Conservation (phyloP, 2,797 vertebrate genomes). For the Gymnodraco acuticeps region DNA sequence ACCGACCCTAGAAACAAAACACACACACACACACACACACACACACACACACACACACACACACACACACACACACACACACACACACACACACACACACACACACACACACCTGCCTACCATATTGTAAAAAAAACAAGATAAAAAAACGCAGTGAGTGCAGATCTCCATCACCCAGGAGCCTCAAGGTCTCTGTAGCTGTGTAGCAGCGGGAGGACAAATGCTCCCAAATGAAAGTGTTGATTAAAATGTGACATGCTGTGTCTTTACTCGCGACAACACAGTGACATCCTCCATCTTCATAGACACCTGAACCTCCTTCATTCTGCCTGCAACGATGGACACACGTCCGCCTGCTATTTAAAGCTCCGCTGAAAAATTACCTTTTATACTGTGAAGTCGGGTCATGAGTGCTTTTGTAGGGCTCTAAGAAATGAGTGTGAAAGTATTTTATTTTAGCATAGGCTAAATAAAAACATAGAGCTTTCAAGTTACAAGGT, state of each 20-base stretch:
- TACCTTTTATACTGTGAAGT: constrained; percentile 17
- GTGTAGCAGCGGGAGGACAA: constrained; percentile 74
- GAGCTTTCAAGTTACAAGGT: constrained; percentile 1
- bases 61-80: neutral
- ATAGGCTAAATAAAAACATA: neutral
- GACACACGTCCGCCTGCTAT: constrained; percentile 63
- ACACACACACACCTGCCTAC: constrained; percentile 15
- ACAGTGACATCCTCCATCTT: constrained; percentile 76
- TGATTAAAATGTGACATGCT: constrained; percentile 84
- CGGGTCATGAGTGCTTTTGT: constrained; percentile 34
- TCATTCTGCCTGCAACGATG: constrained; percentile 53
- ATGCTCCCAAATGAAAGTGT: constrained; percentile 80
- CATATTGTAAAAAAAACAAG: constrained; percentile 20
- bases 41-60: neutral
- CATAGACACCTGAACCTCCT: constrained; percentile 54
- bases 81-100: constrained; percentile 27
- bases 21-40: too few species aligned
- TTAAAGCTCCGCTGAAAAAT: constrained; percentile 67
- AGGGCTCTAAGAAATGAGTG: constrained; percentile 4
- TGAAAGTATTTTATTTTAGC: constrained; percentile 17
- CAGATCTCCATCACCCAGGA: constrained; percentile 79
- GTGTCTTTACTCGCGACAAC: constrained; percentile 70
- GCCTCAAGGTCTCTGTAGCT: constrained; percentile 82
- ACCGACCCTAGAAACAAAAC: neutral
- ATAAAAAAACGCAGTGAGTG: constrained; percentile 34